phyloP scores from a whole-genome alignment of 2,888 invertebrate species.

The Nasonovia ribisnigri region DNA sequence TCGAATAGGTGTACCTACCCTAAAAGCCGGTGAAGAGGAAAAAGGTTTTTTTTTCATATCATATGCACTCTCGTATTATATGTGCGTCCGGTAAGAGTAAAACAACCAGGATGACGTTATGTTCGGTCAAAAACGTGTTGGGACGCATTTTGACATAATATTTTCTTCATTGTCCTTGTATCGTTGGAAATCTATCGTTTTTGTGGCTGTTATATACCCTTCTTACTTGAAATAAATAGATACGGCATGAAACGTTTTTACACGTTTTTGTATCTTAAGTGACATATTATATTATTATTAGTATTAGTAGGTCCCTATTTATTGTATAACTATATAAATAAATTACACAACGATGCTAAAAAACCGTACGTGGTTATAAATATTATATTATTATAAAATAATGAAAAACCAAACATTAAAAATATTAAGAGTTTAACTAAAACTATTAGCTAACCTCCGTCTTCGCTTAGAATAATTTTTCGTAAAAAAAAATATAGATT shows the following conservation, averaged over 20 bases:
- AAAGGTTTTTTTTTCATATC: constrained; percentile 48
- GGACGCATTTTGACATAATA: constrained; percentile 35
- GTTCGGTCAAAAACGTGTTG: constrained; percentile 51
- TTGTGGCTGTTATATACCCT: background rate
- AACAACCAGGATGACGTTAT: constrained; percentile 12
- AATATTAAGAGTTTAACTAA: background rate
- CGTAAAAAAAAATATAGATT: background rate
- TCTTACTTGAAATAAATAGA: background rate
- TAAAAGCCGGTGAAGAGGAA: constrained; percentile 50
- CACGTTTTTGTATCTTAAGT: background rate
- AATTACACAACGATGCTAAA: background rate
- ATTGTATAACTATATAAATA: background rate
- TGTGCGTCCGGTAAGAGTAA: background rate
- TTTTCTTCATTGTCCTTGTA: background rate
- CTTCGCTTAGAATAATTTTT: background rate
- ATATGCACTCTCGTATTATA: background rate
- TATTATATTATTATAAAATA: background rate
- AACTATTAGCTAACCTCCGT: background rate
- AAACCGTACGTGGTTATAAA: background rate
- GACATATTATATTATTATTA: background rate
- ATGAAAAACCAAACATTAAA: background rate
- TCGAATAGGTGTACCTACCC: constrained; percentile 39
- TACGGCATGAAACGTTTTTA: background rate
- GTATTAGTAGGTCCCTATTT: background rate
- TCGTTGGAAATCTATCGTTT: background rate